These are phyloP conservation scores for Lacerta agilis DNA, from an alignment of 2,797 vertebrate species.

Conservation along the genomic window DNA sequence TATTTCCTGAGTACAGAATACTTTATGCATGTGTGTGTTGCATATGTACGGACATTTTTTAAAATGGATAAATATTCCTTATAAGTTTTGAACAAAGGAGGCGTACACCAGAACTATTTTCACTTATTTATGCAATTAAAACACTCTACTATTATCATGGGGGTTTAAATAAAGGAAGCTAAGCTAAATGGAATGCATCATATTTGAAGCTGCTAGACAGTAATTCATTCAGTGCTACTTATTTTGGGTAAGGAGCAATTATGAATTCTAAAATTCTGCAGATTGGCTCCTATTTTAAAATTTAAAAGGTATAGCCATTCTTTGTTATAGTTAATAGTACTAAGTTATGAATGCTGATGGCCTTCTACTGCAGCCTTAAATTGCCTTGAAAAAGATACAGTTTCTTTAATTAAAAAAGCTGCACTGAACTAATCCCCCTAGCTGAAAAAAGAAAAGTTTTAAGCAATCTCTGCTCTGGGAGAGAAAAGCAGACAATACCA, in stretches of 20 bases:
- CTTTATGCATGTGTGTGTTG: slow-evolving; percentile 19
- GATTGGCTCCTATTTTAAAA: slow-evolving; percentile 53
- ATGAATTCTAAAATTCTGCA: slow-evolving; percentile 52
- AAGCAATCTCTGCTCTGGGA: slow-evolving; percentile 84
- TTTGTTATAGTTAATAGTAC: slow-evolving; percentile 77
- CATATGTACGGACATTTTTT: slow-evolving; percentile 41
- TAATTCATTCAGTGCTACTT: slow-evolving; percentile 62
- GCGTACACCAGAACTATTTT: slow-evolving; percentile 50
- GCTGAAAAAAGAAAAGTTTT: slow-evolving; percentile 87
- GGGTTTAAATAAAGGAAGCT: slow-evolving; percentile 71
- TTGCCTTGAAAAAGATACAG: slow-evolving; percentile 87
- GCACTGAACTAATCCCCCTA: slow-evolving; percentile 90
- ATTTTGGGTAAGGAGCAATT: slow-evolving; percentile 37
- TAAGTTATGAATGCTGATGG: slow-evolving; percentile 82
- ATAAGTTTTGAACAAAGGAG: slow-evolving; percentile 60
- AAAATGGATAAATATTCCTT: slow-evolving; percentile 2
- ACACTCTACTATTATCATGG: slow-evolving; percentile 47
- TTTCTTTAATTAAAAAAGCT: slow-evolving; percentile 97
- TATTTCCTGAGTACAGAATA: slow-evolving; percentile 38
- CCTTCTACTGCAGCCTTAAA: slow-evolving; percentile 87
- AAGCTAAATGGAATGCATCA: slow-evolving; percentile 61
- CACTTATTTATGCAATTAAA: slow-evolving; percentile 60
- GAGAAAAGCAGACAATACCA: slow-evolving; percentile 93
- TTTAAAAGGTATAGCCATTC: slow-evolving; percentile 61
- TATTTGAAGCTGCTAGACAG: slow-evolving; percentile 57